A percentile compares a stretch with the other conserved stretches of the same genome.
Evolutionary conservation across 1,140 invertebrate genomes (phyloP).

Genomic region (Macrosteles quadrilineatus): DNA sequence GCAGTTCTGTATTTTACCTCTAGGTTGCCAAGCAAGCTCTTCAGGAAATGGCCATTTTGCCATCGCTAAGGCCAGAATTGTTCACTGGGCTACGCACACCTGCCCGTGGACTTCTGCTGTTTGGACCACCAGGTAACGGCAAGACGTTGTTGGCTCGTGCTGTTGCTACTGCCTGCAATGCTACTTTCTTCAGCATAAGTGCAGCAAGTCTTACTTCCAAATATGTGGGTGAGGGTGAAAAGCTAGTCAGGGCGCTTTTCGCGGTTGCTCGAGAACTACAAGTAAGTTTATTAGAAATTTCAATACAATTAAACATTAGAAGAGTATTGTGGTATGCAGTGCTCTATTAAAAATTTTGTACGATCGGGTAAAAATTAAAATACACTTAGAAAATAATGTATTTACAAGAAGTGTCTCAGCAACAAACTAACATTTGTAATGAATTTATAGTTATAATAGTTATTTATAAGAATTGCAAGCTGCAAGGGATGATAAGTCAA

Average conservation of each 20-base stretch:
- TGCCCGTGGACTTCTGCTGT: constrained; percentile 88
- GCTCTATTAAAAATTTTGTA: too few relatives aligned
- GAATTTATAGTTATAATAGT: too few relatives aligned
- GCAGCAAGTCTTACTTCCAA: constrained; percentile 98
- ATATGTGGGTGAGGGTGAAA: constrained; percentile 97
- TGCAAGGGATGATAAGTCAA: too few relatives aligned
- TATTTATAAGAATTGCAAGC: too few relatives aligned
- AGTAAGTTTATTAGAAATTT: constrained; percentile 46
- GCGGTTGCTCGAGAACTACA: constrained; percentile 90
- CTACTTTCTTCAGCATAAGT: constrained; percentile 97
- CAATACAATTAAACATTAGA: too few relatives aligned
- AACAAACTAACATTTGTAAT: too few relatives aligned
- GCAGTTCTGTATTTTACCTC: too few relatives aligned
- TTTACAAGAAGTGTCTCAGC: too few relatives aligned
- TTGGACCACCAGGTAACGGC: constrained; percentile 93
- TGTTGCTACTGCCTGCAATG: constrained; percentile 56
- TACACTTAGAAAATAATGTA: too few relatives aligned
- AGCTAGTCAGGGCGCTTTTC: constrained; percentile 94
- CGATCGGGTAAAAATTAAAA: too few relatives aligned
- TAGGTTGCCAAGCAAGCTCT: constrained; percentile 91
- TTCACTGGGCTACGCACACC: constrained; percentile 92
- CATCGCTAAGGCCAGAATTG: constrained; percentile 90
- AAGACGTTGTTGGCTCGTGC: constrained; percentile 43
- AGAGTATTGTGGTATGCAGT: too few relatives aligned
- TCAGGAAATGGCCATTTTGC: constrained; percentile 96